Evolutionary conservation across 2,797 vertebrate species (phyloP), one percentile per base, ranked within the genome.

Genomic region (Chelon labrosus): DNA sequence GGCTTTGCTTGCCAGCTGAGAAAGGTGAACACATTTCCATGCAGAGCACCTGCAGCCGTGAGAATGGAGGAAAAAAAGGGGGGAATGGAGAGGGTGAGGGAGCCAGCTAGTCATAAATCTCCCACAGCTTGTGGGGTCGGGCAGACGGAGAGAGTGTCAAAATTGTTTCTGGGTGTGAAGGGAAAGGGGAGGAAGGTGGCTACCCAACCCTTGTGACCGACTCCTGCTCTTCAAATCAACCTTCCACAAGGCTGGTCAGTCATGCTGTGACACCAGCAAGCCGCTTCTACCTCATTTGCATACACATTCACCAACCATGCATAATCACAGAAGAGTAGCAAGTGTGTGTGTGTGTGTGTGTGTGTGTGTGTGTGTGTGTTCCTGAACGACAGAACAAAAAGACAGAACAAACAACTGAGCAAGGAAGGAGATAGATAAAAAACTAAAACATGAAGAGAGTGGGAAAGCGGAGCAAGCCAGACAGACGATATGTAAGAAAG

Each of bases 61-160:
- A 85, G 88, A 90, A 85, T 65, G 77, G 81, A 78, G 77, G 60
- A 57, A 63, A 58, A 16, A 17, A 10, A 6, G 0, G 31, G 31
- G 51, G 51, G 44, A 49, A 60, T 1, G n/a, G 58, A 42, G 66
- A 46, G 72, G 79, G 75, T 4, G 65, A 61, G 66, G 49, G 63
- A 77, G 81, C 69, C 64, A 14, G 80, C 67, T 44, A 77, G 70
- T 90, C 89, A 89, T 93, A 91, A 92, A 92, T 93, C 90, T 92
- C 87, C 83, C 79, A 77, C 82, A 80, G 89, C 83, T 87, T 68
- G 60, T 79, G 63, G 87, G 89, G 89, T 90, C 87, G 89, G 85
- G 77, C 76, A 62, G 74, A 80, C 27, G 42, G 83, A 44, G 78
- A 87, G 65, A 73, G 85, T 87, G 90, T 91, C 91, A 87, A 84